Evolutionary conservation across 2,888 invertebrate genomes (phyloP).

Genomic region (Heliconius aoede): DNA sequence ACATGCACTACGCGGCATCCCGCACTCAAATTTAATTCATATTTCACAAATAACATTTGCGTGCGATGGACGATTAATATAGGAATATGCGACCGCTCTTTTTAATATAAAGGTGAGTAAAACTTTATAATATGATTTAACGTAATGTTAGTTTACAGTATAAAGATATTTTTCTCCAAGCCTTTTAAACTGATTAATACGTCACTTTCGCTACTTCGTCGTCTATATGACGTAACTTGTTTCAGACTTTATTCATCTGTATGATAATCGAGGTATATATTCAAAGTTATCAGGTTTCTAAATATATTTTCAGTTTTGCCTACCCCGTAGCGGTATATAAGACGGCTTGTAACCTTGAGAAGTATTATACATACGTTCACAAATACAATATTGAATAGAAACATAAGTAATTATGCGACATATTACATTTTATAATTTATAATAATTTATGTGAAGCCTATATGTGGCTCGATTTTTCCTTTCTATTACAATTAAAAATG

Average conservation of each 20-base stretch:
- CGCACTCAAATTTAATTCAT: conserved; percentile 55
- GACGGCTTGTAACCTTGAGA: not conserved
- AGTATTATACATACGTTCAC: not conserved
- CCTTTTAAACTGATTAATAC: conserved; percentile 27
- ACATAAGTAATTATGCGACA: not conserved
- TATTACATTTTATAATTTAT: too few species aligned
- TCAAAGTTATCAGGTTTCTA: not conserved
- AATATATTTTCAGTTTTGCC: not conserved
- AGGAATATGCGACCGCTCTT: conserved; percentile 53
- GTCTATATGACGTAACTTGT: conserved; percentile 42
- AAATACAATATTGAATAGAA: not conserved
- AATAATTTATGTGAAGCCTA: too few species aligned
- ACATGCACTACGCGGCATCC: conserved; percentile 64
- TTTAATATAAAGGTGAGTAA: conserved; percentile 63
- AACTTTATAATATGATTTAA: conserved; percentile 16
- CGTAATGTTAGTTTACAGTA: not conserved
- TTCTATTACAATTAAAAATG: too few species aligned
- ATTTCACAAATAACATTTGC: conserved; percentile 54
- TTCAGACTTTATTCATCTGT: conserved; percentile 4
- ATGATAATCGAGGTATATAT: conserved; percentile 1
- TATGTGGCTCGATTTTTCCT: too few species aligned
- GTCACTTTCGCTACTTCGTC: conserved; percentile 32
- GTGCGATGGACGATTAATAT: conserved; percentile 61
- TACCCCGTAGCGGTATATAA: not conserved
- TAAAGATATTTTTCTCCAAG: not conserved